These are phyloP conservation scores for Hofmannophila pseudospretella DNA, from an alignment of 2,888 invertebrate species.

Conservation along the genomic window DNA sequence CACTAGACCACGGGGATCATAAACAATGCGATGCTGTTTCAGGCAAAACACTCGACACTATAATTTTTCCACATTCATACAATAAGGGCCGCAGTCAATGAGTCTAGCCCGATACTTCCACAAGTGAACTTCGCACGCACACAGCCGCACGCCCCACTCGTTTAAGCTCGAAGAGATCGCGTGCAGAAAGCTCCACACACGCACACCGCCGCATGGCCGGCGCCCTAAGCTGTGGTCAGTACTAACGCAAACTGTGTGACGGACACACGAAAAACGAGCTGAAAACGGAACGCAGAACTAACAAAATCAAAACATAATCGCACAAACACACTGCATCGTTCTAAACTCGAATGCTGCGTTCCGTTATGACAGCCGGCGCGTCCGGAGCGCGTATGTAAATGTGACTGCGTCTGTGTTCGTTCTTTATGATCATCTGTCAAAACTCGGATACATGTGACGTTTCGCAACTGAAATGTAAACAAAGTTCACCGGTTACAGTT, in stretches of 20 bases:
- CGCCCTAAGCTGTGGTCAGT: constrained; percentile 78
- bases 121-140: constrained; percentile 65
- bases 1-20: constrained; percentile 41
- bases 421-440: constrained; percentile 73
- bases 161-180: constrained; percentile 68
- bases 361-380: constrained; percentile 30
- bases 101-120: constrained; percentile 74
- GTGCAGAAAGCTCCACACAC: constrained; percentile 76
- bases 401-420: constrained; percentile 61
- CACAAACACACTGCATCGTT: constrained; percentile 19
- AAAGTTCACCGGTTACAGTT: constrained; percentile 51
- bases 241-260: constrained; percentile 76
- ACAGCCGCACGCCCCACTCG: constrained; percentile 64
- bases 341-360: constrained; percentile 26
- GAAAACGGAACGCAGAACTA: constrained; percentile 68
- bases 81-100: constrained; percentile 77
- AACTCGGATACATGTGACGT: constrained; percentile 73
- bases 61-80: constrained; percentile 79
- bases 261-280: constrained; percentile 77
- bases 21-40: constrained; percentile 71
- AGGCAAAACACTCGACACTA: constrained; percentile 72
- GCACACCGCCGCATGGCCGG: constrained; percentile 67
- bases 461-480: constrained; percentile 73
- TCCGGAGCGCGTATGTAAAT: constrained; percentile 59
- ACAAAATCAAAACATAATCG: constrained; percentile 44